Evolutionary conservation across 1,140 invertebrate species (phyloP).

Genomic region (Macrosteles quadrilineatus): DNA sequence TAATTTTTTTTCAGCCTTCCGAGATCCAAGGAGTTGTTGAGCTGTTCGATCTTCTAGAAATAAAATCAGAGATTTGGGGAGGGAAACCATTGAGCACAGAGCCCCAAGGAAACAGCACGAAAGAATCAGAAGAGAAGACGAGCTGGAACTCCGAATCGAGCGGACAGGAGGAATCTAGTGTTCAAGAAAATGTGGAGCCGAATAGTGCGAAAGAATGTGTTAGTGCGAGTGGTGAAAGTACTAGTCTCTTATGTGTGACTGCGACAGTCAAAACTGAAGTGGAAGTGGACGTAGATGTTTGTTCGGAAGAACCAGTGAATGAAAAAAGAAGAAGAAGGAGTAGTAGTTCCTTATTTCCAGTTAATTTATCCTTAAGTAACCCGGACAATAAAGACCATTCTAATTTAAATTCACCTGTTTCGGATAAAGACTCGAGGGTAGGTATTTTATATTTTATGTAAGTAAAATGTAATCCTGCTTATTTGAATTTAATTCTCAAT

Average conservation of each 20-base stretch:
- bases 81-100: constrained; percentile 30
- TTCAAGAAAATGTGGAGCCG: background rate
- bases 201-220: constrained; percentile 21
- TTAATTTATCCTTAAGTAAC: constrained; percentile 68
- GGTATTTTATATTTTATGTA: background rate
- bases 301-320: constrained; percentile 16
- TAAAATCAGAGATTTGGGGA: constrained; percentile 73
- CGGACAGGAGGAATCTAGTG: constrained; percentile 45
- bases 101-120: background rate
- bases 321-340: constrained; percentile 32
- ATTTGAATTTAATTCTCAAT: no score
- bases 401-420: constrained; percentile 24
- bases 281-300: constrained; percentile 35
- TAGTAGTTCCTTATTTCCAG: constrained; percentile 64
- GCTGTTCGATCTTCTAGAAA: constrained; percentile 76
- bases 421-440: constrained; percentile 25
- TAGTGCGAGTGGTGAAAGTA: constrained; percentile 44
- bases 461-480: no score
- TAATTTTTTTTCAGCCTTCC: constrained; percentile 66
- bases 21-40: constrained; percentile 80
- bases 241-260: constrained; percentile 37
- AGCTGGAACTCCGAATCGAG: background rate
- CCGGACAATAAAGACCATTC: constrained; percentile 40
- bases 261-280: constrained; percentile 39
- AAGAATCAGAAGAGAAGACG: constrained; percentile 6